Evolutionary conservation across 2,113 vertebrate species (phyloP).

Genomic region (Laterallus jamaicensis): DNA sequence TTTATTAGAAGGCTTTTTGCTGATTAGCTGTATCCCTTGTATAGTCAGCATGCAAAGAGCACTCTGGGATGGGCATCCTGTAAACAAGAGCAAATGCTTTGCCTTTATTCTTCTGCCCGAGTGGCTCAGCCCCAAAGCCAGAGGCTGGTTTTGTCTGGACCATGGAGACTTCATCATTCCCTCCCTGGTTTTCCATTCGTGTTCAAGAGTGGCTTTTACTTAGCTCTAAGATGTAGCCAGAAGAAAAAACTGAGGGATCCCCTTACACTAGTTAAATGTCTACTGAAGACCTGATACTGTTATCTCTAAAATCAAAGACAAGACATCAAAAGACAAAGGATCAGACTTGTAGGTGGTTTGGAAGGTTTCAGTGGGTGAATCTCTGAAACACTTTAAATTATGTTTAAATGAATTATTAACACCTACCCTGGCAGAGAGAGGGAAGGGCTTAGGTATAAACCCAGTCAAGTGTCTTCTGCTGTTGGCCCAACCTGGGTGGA

Average conservation of each 20-base stretch:
- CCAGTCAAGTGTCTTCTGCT: no score
- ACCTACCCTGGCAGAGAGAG: neutral
- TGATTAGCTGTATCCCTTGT: neutral
- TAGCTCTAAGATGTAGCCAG: neutral
- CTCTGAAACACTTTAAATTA: neutral
- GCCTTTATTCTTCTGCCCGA: neutral
- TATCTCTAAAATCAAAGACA: neutral
- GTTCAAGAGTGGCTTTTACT: neutral
- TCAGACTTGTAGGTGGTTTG: neutral
- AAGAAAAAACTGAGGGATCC: neutral
- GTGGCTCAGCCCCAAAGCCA: neutral
- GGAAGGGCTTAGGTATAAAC: neutral
- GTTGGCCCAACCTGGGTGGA: neutral
- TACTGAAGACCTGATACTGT: neutral
- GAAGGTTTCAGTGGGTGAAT: neutral
- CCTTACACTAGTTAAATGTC: neutral
- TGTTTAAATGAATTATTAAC: accelerated
- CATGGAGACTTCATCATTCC: neutral
- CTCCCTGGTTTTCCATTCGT: neutral
- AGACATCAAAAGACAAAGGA: neutral
- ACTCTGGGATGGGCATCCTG: neutral
- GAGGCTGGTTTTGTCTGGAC: neutral
- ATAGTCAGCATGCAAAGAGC: neutral
- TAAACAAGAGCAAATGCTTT: neutral
- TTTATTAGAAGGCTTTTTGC: slow-evolving; percentile 21